Percentiles rank a stretch among this genome's conserved stretches.
Conservation (phyloP, 2,797 vertebrate genomes). For the Enteromius unitaeniatus region DNA sequence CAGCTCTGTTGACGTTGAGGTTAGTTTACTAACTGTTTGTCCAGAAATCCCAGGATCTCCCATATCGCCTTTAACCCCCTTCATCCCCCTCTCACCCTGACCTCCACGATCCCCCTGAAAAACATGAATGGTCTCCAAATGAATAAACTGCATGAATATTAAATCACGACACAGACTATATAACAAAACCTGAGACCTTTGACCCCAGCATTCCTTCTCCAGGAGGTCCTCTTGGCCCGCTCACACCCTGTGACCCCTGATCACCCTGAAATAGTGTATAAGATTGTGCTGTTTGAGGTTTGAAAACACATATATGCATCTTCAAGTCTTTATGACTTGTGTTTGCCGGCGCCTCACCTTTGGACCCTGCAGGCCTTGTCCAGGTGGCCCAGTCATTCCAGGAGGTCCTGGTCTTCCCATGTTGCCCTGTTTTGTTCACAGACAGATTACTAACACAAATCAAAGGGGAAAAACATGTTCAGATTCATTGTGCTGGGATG, state of each 20-base stretch:
- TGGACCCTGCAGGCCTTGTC: constrained; percentile 86
- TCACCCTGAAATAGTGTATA: constrained; percentile 79
- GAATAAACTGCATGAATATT: neutral
- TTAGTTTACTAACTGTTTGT: constrained; percentile 76
- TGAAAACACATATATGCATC: neutral
- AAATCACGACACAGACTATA: neutral
- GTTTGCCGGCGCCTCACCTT: constrained; percentile 76
- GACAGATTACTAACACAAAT: constrained; percentile 2
- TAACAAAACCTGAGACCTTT: constrained; percentile 79
- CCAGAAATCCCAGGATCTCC: constrained; percentile 84
- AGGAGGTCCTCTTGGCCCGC: constrained; percentile 83
- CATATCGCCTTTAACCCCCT: constrained; percentile 84
- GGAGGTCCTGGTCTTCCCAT: constrained; percentile 81
- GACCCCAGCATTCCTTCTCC: constrained; percentile 88
- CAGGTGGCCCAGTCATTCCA: constrained; percentile 83
- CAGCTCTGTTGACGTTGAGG: neutral
- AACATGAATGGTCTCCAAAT: neutral
- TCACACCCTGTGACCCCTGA: constrained; percentile 84
- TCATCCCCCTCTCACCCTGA: constrained; percentile 83
- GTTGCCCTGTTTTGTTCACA: constrained; percentile 76
- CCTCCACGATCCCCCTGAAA: constrained; percentile 85
- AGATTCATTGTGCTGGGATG: neutral
- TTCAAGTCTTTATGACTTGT: neutral
- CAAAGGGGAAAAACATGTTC: neutral
- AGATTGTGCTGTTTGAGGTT: neutral